Base-by-base conservation (phyloP, 1,140 invertebrate genomes). In the Anastrepha obliqua region DNA sequence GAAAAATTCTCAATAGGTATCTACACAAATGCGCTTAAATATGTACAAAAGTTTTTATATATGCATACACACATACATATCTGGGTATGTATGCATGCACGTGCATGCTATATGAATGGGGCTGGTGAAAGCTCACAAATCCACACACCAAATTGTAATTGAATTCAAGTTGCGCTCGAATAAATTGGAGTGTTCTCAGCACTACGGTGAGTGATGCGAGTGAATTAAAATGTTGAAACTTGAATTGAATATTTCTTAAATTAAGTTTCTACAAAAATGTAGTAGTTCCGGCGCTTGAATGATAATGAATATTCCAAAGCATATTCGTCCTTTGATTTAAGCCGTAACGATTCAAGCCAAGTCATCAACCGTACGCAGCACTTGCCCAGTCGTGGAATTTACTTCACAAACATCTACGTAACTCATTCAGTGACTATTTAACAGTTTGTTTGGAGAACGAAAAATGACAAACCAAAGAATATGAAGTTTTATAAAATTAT, bases 101-200 rank as follows among this genome's bases (percentile, higher is more conserved):
- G 6, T 39, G 2, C 13, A 67, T 39, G 6, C 64, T 29, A 9
- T 67, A 67, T 20, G 29, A 67, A 39, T 39, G 64, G 3, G 29
- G 11, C 2, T 55, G 6, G 47, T 81, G 51, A 58, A 55, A 29
- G 47, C 74, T 81, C 47, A 81, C 47, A 81, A 81, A 51, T 55
- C 42, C n/a, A 47, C 42, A 81, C 51, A 55, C 44, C 11, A 55
- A 81, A 58, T 42, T 81, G 44, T 81, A 81, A 81, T 81, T 81
- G 51, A 29, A 81, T 81, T 55, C 44, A 81, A 81, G 74, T 81
- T 81, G n/a, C 29, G n/a, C 47, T 51, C 74, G 55, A 81, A 55
- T 81, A 42, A 81, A 55, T 51, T 81, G 17, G 17, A 81, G 51
- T 20, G n/a, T 47, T 55, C 74, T 81, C 8, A 55, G 42, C 47